These are phyloP conservation scores for Ophion costatus DNA, from an alignment of 2,888 invertebrate genomes.

Conservation along the genomic window DNA sequence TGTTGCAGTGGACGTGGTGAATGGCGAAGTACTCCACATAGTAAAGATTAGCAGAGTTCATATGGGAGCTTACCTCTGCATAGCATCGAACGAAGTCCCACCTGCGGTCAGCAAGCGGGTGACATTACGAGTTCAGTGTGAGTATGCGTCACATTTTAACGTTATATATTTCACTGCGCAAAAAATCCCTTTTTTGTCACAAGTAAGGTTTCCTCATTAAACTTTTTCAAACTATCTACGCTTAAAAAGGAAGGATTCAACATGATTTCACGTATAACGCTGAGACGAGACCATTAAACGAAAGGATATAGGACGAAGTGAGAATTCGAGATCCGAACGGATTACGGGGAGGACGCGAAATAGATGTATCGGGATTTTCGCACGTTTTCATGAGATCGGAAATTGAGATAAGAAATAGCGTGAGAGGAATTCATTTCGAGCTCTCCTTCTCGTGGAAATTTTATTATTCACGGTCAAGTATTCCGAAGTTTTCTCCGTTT, in stretches of 20 bases:
- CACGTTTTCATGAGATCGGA: slow-evolving; percentile 52
- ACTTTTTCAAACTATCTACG: not conserved
- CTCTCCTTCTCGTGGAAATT: slow-evolving; percentile 42
- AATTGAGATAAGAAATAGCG: slow-evolving; percentile 53
- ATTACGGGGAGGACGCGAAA: slow-evolving; percentile 49
- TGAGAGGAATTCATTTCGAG: slow-evolving; percentile 57
- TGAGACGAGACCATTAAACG: not conserved
- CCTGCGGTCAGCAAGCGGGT: slow-evolving; percentile 90
- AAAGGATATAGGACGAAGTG: slow-evolving; percentile 11
- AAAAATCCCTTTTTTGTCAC: too few species aligned
- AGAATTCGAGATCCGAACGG: slow-evolving; percentile 40
- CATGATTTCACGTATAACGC: not conserved
- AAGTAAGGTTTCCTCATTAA: not conserved
- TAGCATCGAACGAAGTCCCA: slow-evolving; percentile 96
- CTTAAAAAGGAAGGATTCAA: not conserved
- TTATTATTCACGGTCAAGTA: slow-evolving; percentile 54
- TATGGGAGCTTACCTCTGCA: slow-evolving; percentile 97
- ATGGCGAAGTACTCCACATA: slow-evolving; percentile 93
- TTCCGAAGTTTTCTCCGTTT: slow-evolving; percentile 17
- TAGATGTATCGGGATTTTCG: slow-evolving; percentile 58
- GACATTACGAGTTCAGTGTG: slow-evolving; percentile 80
- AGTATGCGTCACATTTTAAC: slow-evolving; percentile 66
- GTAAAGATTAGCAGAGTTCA: slow-evolving; percentile 95
- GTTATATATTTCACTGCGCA: not conserved
- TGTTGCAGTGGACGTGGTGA: slow-evolving; percentile 92